Evolutionary conservation across 2,888 invertebrate species (phyloP).

Genomic region (Callyntrura sp.): DNA sequence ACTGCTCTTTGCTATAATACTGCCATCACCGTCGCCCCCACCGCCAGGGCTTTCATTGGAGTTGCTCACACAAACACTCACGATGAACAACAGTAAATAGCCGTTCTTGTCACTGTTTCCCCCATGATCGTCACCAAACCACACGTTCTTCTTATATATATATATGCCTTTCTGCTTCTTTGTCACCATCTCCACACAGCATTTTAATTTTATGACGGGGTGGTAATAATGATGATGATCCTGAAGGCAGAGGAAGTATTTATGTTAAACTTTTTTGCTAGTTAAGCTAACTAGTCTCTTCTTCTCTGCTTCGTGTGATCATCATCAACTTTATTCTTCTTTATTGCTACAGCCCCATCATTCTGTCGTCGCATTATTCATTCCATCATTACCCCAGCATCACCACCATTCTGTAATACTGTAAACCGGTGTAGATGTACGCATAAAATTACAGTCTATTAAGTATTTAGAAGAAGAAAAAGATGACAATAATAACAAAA

Average conservation of each 20-base stretch:
- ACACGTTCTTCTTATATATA: background rate
- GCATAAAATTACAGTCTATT: slow-evolving; percentile 18
- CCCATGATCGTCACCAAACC: background rate
- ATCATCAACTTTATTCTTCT: background rate
- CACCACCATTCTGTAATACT: background rate
- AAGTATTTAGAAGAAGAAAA: background rate
- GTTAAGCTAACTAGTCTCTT: slow-evolving; percentile 3
- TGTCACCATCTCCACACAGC: background rate
- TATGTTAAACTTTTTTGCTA: background rate
- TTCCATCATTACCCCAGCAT: slow-evolving; percentile 10
- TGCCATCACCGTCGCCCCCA: background rate
- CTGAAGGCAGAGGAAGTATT: background rate
- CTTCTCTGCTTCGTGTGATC: background rate
- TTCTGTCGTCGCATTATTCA: slow-evolving; percentile 40
- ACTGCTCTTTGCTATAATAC: background rate
- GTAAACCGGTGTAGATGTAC: background rate
- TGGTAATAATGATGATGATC: slow-evolving; percentile 6
- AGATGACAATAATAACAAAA: background rate
- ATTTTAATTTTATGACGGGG: slow-evolving; percentile 52
- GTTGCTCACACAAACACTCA: slow-evolving; percentile 1
- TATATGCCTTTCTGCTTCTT: background rate
- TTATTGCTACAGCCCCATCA: slow-evolving; percentile 15
- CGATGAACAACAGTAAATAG: slow-evolving; percentile 34
- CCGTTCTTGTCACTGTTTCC: slow-evolving; percentile 13
- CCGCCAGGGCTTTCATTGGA: background rate